Base-by-base conservation (phyloP, 2,113 vertebrate species). In the Antechinus stuartii region DNA sequence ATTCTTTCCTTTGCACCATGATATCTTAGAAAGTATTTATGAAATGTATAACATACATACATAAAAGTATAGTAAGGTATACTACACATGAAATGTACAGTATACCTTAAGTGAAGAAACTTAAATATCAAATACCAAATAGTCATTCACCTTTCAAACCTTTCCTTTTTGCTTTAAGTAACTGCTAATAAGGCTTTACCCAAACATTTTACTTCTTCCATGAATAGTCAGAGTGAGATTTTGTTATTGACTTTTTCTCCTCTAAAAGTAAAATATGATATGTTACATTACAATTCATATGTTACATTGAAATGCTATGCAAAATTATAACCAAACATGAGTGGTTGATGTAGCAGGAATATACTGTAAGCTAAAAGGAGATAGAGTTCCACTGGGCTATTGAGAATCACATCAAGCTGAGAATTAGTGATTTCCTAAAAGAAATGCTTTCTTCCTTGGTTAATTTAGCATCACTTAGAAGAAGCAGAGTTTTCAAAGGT, bases 1-100 rank as follows among this genome's bases (percentile, higher is more conserved):
- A 8, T 53, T 89, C 30, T 57, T 94, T 56, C 92, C 84, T 76
- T 49, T 94, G 68, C 50, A 89, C 90, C 90, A 90, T 52, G 54
- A 27, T 92, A 14, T 50, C 26, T 94, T 23, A 90, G 89, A 91
- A n/a, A 93, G 76, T 42, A 93, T 76, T n/a, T n/a, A 76, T 76
- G 6, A 5, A 68, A 76, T 42, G 6, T 76, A 42, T 8, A 42
- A 30, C 35, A 42, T 49, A 49, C 7, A 49, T 49, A 49, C 49
- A 49, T 49, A 49, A 49, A 49, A 49, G 49, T 49, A 49, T 49
- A 49, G 49, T 49, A 49, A 49, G 49, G 49, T 49, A 49, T 7
- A 7, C 49, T 49, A 49, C 49, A 7, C 49, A 49, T 49, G 49
- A 49, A 49, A 49, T 49, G 7, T 49, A 76, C 35, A n/a, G 42